Percentiles rank a stretch among this genome's conserved stretches.
These are phyloP conservation scores for Australoheros scitulus DNA, from an alignment of 2,113 vertebrate genomes.

Conservation along the genomic window DNA sequence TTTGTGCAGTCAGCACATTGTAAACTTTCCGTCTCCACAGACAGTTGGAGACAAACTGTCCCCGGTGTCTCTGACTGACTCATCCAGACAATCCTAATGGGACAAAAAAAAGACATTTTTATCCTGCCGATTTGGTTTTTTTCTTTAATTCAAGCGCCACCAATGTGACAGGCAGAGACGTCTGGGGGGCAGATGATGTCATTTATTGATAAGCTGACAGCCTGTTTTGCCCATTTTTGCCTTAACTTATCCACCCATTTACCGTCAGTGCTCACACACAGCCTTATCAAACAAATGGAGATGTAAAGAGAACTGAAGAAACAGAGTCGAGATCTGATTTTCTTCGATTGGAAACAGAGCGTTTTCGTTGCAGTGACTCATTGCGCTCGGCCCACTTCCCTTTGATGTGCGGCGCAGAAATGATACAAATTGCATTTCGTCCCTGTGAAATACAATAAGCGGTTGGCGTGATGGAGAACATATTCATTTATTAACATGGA, in stretches of 20 bases:
- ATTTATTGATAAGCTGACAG: slow-evolving; percentile 72
- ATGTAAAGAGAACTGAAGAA: slow-evolving; percentile 55
- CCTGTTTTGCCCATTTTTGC: slow-evolving; percentile 35
- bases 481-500: slow-evolving; percentile 65
- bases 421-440: slow-evolving; percentile 75
- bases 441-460: slow-evolving; percentile 74
- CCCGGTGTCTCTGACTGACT: slow-evolving; percentile 17
- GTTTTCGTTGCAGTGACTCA: slow-evolving; percentile 70
- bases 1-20: neutral
- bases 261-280: slow-evolving; percentile 60
- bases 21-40: slow-evolving; percentile 36
- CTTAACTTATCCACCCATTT: slow-evolving; percentile 63
- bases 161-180: slow-evolving; percentile 59
- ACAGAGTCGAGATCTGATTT: slow-evolving; percentile 68
- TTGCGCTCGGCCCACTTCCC: slow-evolving; percentile 59
- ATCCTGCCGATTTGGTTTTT: neutral
- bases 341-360: slow-evolving; percentile 73
- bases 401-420: slow-evolving; percentile 65
- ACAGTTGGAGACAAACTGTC: slow-evolving; percentile 37
- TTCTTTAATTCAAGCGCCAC: slow-evolving; percentile 32
- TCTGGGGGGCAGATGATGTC: slow-evolving; percentile 73
- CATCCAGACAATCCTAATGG: slow-evolving; percentile 52
- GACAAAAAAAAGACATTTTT: slow-evolving; percentile 24
- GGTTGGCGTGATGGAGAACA: slow-evolving; percentile 70
- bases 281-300: slow-evolving; percentile 66